A percentile compares a stretch with the other conserved stretches of the same genome.
phyloP scores from a whole-genome alignment of 37 sponge, comb jelly and placozoan genomes.

The Halichondria panicea region DNA sequence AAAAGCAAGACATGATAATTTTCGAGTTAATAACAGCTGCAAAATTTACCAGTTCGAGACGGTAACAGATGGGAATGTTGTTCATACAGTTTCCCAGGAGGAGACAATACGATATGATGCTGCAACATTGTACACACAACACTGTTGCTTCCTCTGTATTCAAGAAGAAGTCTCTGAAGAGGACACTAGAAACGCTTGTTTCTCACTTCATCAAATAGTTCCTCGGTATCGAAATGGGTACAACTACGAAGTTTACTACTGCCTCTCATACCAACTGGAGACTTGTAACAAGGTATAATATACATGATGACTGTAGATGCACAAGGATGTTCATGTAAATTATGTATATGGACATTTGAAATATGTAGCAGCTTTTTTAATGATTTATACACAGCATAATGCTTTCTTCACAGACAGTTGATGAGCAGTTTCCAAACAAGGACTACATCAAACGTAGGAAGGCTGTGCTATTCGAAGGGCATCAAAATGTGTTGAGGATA shows the following conservation, averaged over 20 bases:
- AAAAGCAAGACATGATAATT: neutral
- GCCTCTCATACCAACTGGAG: neutral
- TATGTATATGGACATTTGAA: too few species aligned
- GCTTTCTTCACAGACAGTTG: neutral
- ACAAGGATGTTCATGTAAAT: too few species aligned
- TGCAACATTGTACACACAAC: neutral
- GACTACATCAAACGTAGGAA: neutral
- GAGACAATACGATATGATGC: neutral
- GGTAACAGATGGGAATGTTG: neutral
- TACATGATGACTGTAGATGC: neutral
- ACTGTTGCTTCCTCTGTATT: conserved; percentile 1
- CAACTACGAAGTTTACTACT: neutral
- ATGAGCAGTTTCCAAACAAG: neutral
- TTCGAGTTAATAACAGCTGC: neutral
- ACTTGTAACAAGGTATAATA: neutral
- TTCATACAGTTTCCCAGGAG: too few species aligned
- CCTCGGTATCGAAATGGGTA: neutral
- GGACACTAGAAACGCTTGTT: neutral
- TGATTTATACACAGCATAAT: too few species aligned
- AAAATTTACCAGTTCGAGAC: neutral
- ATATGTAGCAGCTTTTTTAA: too few species aligned
- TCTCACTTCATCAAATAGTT: neutral
- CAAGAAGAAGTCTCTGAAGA: neutral
- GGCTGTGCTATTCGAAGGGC: neutral
- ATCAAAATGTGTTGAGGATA: too few species aligned